phyloP scores from a whole-genome alignment of 2,888 invertebrate genomes.

The Lysandra bellargus region DNA sequence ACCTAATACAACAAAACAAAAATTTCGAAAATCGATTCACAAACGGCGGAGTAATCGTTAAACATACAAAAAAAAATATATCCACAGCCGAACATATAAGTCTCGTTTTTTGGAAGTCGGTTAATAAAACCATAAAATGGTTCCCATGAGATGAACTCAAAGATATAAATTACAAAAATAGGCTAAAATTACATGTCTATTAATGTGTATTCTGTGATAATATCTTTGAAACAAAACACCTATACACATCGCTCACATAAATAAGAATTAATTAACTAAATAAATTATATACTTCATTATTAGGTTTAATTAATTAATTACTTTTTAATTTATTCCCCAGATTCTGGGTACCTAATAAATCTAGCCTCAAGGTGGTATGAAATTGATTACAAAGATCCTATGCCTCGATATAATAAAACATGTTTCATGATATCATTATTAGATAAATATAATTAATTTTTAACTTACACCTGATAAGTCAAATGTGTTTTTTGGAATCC shows the following conservation, averaged over 20 bases:
- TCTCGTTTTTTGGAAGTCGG: no score
- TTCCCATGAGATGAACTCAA: background rate
- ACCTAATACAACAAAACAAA: no score
- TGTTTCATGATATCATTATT: slow-evolving; percentile 15
- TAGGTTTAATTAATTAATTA: slow-evolving; percentile 18
- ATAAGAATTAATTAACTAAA: slow-evolving; percentile 15
- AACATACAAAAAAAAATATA: no score
- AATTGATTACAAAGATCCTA: slow-evolving; percentile 18
- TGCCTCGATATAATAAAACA: slow-evolving; percentile 19
- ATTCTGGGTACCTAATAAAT: background rate
- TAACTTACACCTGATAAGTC: slow-evolving; percentile 15
- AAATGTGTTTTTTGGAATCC: background rate
- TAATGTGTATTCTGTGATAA: background rate
- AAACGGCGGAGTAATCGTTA: no score
- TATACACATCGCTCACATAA: slow-evolving; percentile 11
- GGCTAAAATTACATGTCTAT: background rate
- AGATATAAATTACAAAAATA: background rate
- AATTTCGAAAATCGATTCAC: no score
- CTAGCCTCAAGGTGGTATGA: slow-evolving; percentile 22
- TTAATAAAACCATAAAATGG: no score
- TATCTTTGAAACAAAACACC: slow-evolving; percentile 16
- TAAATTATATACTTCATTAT: slow-evolving; percentile 20
- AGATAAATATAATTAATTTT: slow-evolving; percentile 13
- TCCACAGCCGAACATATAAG: no score
- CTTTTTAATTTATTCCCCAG: slow-evolving; percentile 22